Conservation (phyloP, 2,797 vertebrate genomes). For the Hydrocynus forskahlii region DNA sequence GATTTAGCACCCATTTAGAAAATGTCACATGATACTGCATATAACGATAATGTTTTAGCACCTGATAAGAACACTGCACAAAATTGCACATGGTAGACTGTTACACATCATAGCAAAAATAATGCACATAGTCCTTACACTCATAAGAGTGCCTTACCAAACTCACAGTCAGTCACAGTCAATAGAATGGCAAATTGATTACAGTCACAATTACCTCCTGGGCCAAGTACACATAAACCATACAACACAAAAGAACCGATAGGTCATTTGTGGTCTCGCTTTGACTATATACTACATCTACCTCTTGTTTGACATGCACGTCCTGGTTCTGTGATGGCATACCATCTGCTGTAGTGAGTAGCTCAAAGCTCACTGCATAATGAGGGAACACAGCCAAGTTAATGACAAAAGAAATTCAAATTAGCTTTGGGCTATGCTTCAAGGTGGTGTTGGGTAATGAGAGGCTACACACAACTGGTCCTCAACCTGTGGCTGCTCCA, state of each 20-base stretch:
- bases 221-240: constrained; percentile 3
- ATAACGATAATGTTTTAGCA: no score
- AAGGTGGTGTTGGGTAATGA: background rate
- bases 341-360: constrained; percentile 62
- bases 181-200: background rate
- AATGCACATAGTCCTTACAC: no score
- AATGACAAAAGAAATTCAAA: constrained; percentile 52
- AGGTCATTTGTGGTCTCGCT: background rate
- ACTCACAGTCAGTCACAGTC: background rate
- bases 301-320: constrained; percentile 62
- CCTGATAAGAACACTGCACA: no score
- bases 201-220: no score
- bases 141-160: no score
- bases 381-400: constrained; percentile 50
- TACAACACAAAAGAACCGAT: background rate
- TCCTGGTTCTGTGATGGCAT: constrained; percentile 60
- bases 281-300: constrained; percentile 38
- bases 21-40: no score
- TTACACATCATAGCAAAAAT: no score
- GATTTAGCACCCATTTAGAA: no score
- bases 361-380: constrained; percentile 37
- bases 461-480: background rate
- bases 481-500: constrained; percentile 3
- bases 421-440: background rate
- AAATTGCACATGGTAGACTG: no score